A percentile compares a stretch with the other conserved stretches of the same genome.
phyloP scores from a whole-genome alignment of 1,140 invertebrate species.

The Drosophila repletoides region DNA sequence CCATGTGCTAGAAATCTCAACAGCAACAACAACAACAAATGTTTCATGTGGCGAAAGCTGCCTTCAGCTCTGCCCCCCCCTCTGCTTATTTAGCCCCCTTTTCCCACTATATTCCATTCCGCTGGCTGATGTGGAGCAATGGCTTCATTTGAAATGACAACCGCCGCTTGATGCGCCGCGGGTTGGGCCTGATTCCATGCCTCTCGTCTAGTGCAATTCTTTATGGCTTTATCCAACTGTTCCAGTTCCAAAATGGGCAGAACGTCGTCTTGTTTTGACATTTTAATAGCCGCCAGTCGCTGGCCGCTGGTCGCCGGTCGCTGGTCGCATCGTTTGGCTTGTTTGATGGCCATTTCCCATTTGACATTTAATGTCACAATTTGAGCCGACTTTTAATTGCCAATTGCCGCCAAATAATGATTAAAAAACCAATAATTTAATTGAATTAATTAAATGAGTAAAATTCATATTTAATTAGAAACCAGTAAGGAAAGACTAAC shows the following conservation, averaged over 20 bases:
- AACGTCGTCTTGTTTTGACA: slow-evolving; percentile 59
- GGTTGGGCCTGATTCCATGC: slow-evolving; percentile 43
- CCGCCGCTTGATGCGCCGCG: slow-evolving; percentile 63
- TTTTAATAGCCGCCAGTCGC: too few relatives aligned
- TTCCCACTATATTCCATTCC: not conserved
- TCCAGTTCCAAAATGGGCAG: slow-evolving; percentile 53
- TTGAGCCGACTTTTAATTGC: slow-evolving; percentile 43
- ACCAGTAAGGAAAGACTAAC: too few relatives aligned
- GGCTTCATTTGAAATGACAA: slow-evolving; percentile 75
- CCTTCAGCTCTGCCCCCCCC: not conserved
- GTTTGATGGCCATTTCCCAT: slow-evolving; percentile 46
- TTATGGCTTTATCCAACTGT: slow-evolving; percentile 61
- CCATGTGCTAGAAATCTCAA: slow-evolving; percentile 68
- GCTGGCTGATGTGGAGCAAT: slow-evolving; percentile 63
- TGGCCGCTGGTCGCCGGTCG: too few relatives aligned
- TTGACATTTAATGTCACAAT: slow-evolving; percentile 72
- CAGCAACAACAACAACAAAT: slow-evolving; percentile 38
- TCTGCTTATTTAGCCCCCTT: not conserved
- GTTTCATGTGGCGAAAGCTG: slow-evolving; percentile 56
- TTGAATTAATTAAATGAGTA: too few relatives aligned
- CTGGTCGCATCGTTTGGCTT: slow-evolving; percentile 42
- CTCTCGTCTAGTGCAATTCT: slow-evolving; percentile 43
- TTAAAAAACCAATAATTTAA: too few relatives aligned
- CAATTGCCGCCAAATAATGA: too few relatives aligned
- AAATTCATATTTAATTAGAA: too few relatives aligned